Base-by-base conservation (phyloP, 1,140 invertebrate species). In the Cydia fagiglandana region DNA sequence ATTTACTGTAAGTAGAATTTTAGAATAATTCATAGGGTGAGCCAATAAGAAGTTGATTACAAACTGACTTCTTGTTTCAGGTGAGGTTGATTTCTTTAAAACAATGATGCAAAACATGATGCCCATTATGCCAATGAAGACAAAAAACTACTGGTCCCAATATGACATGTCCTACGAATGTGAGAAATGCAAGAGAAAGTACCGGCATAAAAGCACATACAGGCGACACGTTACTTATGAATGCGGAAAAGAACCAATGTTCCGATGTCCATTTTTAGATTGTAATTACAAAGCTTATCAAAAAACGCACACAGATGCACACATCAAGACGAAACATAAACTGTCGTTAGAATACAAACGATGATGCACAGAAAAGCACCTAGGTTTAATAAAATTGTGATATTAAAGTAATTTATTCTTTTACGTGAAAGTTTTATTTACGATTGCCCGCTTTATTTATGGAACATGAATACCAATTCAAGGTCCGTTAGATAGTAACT, bases 211-310 rank as follows among this genome's bases (percentile, higher is more conserved):
- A 84, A 94, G 93, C 78, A 94, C 93, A 4, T 93, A 94, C 76
- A 85, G 88, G 75, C 86, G 94, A 73, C 94, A 94, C 75, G 80
- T 91, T 10, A 91, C 90, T 0, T 94, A 93, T 74, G 94, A 94
- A 78, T 94, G 94, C 77, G 93, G 93, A 9, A 93, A 94, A 82
- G 89, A 93, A 73, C 93, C 94, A 2, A 92, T 89, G 85, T 94
- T 93, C 78, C 82, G 89, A 17, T 94, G 94, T 80, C 90, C 90
- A 15, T 90, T 93, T 75, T 64, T 93, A 75, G 87, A 94, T 77
- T 92, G 93, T 85, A 77, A 91, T 56, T 90, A 93, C 82, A 93
- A 93, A 86, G 92, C 92, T 76, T 93, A 93, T 83, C 88, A 94
- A 87, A 93, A 92, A 84, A 88, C 89, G 75, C 87, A 89, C 68